Percentiles rank a stretch among this genome's conserved stretches.
Evolutionary conservation across 2,888 invertebrate genomes (phyloP).

Genomic region (Meteorus cinctellus): DNA sequence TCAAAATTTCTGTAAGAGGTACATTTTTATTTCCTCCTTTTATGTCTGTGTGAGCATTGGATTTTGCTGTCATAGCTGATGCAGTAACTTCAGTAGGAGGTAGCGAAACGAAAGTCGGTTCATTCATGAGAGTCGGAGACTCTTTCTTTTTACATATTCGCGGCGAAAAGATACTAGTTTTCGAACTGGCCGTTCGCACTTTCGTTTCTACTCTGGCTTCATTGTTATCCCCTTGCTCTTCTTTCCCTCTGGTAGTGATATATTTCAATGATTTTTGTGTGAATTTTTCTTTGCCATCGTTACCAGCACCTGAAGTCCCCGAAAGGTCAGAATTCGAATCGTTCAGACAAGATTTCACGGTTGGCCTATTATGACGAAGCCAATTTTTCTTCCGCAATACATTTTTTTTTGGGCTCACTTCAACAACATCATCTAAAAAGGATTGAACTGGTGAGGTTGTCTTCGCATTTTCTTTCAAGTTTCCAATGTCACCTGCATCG

Average conservation of each 20-base stretch:
- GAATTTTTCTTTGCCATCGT: neutral
- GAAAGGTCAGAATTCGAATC: neutral
- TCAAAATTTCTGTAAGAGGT: neutral
- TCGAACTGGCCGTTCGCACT: neutral
- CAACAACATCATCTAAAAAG: neutral
- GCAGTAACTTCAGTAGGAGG: neutral
- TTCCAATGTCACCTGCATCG: neutral
- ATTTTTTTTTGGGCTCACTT: slow-evolving; percentile 22
- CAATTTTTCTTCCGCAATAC: slow-evolving; percentile 19
- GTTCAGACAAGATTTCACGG: neutral
- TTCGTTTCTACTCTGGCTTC: neutral
- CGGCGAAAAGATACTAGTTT: neutral
- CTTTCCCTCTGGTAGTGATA: neutral
- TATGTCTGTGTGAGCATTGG: neutral
- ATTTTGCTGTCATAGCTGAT: neutral
- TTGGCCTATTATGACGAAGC: neutral
- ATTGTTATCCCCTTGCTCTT: neutral
- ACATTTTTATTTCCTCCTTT: neutral
- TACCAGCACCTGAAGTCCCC: neutral
- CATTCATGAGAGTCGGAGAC: neutral
- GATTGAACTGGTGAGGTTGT: neutral
- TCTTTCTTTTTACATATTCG: neutral
- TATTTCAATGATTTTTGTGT: neutral
- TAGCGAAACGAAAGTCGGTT: neutral
- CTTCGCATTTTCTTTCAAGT: neutral